phyloP scores from a whole-genome alignment of 2,797 vertebrate genomes.

The Strix occidentalis region DNA sequence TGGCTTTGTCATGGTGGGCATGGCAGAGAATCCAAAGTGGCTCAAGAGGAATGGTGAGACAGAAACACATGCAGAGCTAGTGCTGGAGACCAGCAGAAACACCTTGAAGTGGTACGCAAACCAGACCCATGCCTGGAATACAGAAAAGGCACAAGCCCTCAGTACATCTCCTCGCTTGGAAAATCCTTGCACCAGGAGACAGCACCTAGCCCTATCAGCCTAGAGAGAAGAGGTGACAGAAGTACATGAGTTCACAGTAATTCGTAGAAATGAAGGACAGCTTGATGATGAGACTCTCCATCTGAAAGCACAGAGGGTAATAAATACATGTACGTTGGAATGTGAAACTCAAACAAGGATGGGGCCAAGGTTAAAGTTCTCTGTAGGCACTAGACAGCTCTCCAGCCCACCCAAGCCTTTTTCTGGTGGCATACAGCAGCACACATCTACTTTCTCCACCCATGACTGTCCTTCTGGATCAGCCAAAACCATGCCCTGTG shows the following conservation, averaged over 20 bases:
- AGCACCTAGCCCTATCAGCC: not conserved
- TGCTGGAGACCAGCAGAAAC: not conserved
- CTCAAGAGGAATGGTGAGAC: not conserved
- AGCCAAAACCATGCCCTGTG: not conserved
- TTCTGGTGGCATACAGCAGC: not conserved
- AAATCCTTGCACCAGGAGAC: not conserved
- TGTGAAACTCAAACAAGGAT: not conserved
- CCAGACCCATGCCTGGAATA: not conserved
- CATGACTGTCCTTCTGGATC: not conserved
- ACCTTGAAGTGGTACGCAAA: not conserved
- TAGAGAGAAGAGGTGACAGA: not conserved
- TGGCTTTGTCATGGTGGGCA: rapidly evolving
- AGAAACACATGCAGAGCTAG: rapidly evolving
- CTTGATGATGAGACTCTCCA: not conserved
- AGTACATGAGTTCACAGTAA: not conserved
- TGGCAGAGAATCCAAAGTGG: not conserved
- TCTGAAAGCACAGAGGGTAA: not conserved
- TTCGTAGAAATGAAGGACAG: not conserved
- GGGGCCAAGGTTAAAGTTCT: not conserved
- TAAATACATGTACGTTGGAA: not conserved
- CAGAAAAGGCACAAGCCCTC: not conserved
- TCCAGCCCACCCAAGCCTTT: not conserved
- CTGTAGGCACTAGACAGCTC: not conserved
- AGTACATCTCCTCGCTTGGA: not conserved
- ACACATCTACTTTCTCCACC: not conserved